phyloP scores from a whole-genome alignment of 2,888 invertebrate species.

The Agrilus biguttatus region DNA sequence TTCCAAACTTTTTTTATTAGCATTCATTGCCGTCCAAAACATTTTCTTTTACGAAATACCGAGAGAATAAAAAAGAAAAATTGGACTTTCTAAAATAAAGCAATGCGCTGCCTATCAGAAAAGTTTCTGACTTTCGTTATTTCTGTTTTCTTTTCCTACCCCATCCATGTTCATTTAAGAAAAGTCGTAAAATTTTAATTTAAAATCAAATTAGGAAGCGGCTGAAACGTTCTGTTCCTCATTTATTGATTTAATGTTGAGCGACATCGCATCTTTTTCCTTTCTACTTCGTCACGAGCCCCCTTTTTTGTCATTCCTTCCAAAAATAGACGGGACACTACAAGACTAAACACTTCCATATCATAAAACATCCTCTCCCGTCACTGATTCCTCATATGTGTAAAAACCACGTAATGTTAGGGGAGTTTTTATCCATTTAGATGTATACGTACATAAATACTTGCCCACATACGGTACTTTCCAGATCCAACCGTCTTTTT shows the following conservation, averaged over 20 bases:
- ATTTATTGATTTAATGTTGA: slow-evolving; percentile 20
- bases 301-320: slow-evolving; percentile 12
- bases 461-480: too few relatives aligned
- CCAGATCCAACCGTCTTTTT: too few relatives aligned
- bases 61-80: not conserved
- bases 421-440: not conserved
- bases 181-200: too few relatives aligned
- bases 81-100: not conserved
- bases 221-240: slow-evolving; percentile 8
- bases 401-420: slow-evolving; percentile 10
- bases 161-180: too few relatives aligned
- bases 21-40: too few relatives aligned
- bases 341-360: slow-evolving; percentile 13
- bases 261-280: slow-evolving; percentile 19
- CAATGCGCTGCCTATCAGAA: not conserved
- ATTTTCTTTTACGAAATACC: not conserved
- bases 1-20: too few relatives aligned
- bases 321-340: slow-evolving; percentile 19
- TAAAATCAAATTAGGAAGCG: too few relatives aligned
- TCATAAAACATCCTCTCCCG: slow-evolving; percentile 16
- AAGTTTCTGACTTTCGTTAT: too few relatives aligned
- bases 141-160: too few relatives aligned
- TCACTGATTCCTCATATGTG: slow-evolving; percentile 17
- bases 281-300: slow-evolving; percentile 13
- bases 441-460: not conserved